phyloP scores from a whole-genome alignment of 2,888 invertebrate species.

The Polydrusus pterygomalis region DNA sequence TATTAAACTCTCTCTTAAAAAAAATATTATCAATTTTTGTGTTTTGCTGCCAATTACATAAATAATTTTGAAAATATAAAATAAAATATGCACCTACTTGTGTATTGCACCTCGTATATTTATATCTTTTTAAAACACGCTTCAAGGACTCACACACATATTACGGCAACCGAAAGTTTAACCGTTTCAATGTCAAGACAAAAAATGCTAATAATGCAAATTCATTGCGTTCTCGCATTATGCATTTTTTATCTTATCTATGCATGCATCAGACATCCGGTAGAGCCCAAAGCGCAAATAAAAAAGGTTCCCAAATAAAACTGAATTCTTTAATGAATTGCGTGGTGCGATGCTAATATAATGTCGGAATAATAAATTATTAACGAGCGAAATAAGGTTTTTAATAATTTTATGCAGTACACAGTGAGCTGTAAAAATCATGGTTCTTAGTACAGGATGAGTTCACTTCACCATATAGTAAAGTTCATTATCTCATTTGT shows the following conservation, averaged over 20 bases:
- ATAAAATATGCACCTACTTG: too few relatives aligned
- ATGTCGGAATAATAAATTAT: slow-evolving; percentile 20
- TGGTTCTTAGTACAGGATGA: too few relatives aligned
- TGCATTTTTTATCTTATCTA: slow-evolving; percentile 37
- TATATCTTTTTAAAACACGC: neutral
- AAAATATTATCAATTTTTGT: too few relatives aligned
- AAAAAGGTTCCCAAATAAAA: slow-evolving; percentile 36
- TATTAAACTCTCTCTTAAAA: too few relatives aligned
- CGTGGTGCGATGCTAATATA: slow-evolving; percentile 24
- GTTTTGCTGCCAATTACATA: too few relatives aligned
- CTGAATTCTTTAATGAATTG: slow-evolving; percentile 19
- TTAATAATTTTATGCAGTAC: neutral
- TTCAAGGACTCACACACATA: neutral
- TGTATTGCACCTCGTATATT: neutral
- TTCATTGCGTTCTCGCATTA: slow-evolving; percentile 33
- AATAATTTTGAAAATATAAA: too few relatives aligned
- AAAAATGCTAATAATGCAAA: slow-evolving; percentile 38
- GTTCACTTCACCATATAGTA: too few relatives aligned
- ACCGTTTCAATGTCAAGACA: slow-evolving; percentile 32
- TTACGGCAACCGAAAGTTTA: slow-evolving; percentile 29
- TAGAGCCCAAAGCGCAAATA: slow-evolving; percentile 29
- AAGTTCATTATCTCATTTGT: too few relatives aligned
- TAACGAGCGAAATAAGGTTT: neutral
- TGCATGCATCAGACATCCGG: slow-evolving; percentile 33
- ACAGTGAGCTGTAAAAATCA: too few relatives aligned